Evolutionary conservation across 2,888 invertebrate genomes (phyloP).

Genomic region (Nysson spinosus): DNA sequence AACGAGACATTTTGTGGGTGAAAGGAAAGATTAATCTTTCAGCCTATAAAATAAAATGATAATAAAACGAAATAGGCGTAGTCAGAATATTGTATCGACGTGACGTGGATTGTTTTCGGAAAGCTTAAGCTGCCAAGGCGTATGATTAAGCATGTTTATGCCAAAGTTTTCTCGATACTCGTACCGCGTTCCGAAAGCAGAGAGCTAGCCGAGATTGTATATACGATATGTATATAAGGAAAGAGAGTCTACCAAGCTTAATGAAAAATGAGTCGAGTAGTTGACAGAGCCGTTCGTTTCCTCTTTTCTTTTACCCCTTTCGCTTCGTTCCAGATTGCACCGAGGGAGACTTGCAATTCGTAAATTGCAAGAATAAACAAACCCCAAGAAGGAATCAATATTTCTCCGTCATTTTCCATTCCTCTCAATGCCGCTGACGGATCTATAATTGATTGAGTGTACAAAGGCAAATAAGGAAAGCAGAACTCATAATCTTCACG

Average conservation of each 20-base stretch:
- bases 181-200: constrained; percentile 1
- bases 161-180: neutral
- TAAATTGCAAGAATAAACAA: constrained; percentile 21
- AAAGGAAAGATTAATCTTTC: too few species aligned
- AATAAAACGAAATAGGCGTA: too few species aligned
- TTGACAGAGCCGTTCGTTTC: constrained; percentile 42
- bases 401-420: neutral
- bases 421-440: neutral
- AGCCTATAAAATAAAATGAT: too few species aligned
- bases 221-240: constrained; percentile 5
- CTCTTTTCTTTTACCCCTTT: neutral
- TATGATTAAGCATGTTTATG: neutral
- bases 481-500: too few species aligned
- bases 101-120: too few species aligned
- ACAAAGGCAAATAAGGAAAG: neutral
- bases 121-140: too few species aligned
- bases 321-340: constrained; percentile 5
- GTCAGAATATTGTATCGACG: too few species aligned
- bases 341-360: constrained; percentile 15
- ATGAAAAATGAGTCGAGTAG: constrained; percentile 55
- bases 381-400: constrained; percentile 8
- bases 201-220: constrained; percentile 3
- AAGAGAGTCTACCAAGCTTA: constrained; percentile 23
- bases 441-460: constrained; percentile 11
- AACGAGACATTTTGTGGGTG: too few species aligned